These are phyloP conservation scores for Danionella cerebrum DNA, from an alignment of 2,113 vertebrate genomes.

Conservation along the genomic window DNA sequence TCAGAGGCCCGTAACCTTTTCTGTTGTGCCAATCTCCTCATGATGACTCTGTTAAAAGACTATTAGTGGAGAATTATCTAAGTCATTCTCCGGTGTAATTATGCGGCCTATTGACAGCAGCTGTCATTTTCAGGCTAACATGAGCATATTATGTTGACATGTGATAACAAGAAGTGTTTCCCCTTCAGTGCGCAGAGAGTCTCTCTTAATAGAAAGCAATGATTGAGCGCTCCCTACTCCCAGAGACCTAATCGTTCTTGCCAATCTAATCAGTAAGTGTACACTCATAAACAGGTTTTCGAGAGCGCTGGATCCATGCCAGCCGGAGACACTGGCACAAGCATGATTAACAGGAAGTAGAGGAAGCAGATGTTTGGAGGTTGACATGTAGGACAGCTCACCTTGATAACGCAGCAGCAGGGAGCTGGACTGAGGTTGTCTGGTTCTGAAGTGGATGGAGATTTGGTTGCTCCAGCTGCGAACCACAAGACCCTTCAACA, in stretches of 20 bases:
- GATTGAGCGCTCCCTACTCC: constrained; percentile 28
- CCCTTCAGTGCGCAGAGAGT: constrained; percentile 32
- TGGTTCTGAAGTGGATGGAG: constrained; percentile 76
- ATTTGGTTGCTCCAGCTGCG: constrained; percentile 87
- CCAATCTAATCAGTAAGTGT: constrained; percentile 40
- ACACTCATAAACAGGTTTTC: constrained; percentile 32
- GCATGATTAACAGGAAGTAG: neutral
- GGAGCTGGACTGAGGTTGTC: constrained; percentile 61
- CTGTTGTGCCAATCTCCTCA: constrained; percentile 11
- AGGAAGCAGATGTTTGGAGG: neutral
- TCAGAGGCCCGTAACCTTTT: constrained; percentile 12
- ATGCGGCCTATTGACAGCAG: constrained; percentile 38
- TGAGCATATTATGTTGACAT: constrained; percentile 43
- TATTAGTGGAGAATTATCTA: constrained; percentile 37
- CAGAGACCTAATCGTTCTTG: constrained; percentile 27
- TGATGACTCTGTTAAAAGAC: constrained; percentile 35
- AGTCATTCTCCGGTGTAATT: constrained; percentile 38
- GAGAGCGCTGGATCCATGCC: constrained; percentile 5
- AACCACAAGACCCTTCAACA: constrained; percentile 83
- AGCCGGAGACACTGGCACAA: neutral
- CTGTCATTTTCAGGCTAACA: constrained; percentile 44
- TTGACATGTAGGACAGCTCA: constrained; percentile 39
- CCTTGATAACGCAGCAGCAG: constrained; percentile 85
- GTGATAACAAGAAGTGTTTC: constrained; percentile 36
- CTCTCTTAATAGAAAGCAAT: constrained; percentile 32